These are phyloP conservation scores for Euglossa dilemma DNA, from an alignment of 1,140 invertebrate species.

Conservation along the genomic window DNA sequence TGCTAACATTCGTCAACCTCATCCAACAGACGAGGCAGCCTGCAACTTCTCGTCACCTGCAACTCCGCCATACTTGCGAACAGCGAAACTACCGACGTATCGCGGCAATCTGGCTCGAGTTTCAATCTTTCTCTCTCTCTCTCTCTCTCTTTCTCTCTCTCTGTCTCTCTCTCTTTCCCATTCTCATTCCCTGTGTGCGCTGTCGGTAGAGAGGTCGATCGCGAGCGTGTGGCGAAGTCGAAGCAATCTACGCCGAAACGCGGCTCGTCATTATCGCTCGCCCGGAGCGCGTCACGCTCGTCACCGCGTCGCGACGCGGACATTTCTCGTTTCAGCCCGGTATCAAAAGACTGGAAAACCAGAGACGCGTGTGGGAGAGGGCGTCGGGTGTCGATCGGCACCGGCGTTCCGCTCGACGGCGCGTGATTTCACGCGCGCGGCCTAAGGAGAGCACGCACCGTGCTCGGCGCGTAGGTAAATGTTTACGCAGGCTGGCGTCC, in stretches of 20 bases:
- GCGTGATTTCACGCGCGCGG: constrained; percentile 28
- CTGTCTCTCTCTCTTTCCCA: too few species aligned
- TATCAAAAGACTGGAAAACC: too few species aligned
- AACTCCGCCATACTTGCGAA: not conserved
- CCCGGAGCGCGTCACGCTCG: not conserved
- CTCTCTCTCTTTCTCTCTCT: not conserved
- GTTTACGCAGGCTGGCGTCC: not conserved
- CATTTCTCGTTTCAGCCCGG: not conserved
- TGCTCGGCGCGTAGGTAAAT: not conserved
- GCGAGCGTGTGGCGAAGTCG: constrained; percentile 7
- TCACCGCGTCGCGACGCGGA: not conserved
- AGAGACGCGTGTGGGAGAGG: not conserved
- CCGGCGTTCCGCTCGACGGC: not conserved
- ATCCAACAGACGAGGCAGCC: not conserved
- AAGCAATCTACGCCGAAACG: constrained; percentile 26
- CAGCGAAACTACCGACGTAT: not conserved
- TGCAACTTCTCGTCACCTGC: too few species aligned
- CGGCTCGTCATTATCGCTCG: constrained; percentile 19
- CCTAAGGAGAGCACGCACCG: not conserved
- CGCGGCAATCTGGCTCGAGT: not conserved
- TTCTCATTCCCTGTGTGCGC: too few species aligned
- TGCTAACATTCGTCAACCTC: not conserved
- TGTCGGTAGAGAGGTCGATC: not conserved
- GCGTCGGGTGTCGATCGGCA: too few species aligned
- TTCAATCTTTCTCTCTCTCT: not conserved